Base-by-base conservation (phyloP, 2,888 invertebrate genomes). In the Apodemia duryi region DNA sequence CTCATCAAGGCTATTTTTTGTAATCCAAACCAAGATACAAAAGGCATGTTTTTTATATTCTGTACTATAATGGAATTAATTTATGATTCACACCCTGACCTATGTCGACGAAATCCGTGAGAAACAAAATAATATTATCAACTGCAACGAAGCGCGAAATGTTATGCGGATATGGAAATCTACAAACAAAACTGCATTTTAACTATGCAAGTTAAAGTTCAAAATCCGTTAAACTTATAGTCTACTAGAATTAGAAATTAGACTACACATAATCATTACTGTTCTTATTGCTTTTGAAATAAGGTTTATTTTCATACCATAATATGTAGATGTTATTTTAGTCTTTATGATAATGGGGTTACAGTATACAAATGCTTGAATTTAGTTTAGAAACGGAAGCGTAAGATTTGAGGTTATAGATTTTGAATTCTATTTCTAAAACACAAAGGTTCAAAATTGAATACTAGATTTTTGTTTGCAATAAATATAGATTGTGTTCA, bases 121-220 rank as follows among this genome's bases (percentile, higher is more conserved):
- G 74, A 75, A 78, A 81, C 74, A 78, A 74, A 78, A 80, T 79
- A 80, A 81, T 77, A 78, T 82, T 83, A 81, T 81, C 73, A 66
- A 76, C 75, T 80, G 72, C 73, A 73, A 49, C 72, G 67, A 70
- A 74, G 71, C 76, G 73, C 72, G 73, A 77, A 79, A 75, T 72
- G 68, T 71, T 70, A 67, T 73, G 64, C 65, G 49, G 52, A 67
- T 54, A 41, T 63, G 52, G 29, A 54, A 41, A 54, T 38, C 41
- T 9, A 35, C 60, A 63, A 43, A n/a, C 51, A 10, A 66, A 66
- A 65, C 38, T 43, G 11, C 1, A 49, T 60, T 54, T 64, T 69
- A 65, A 21, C 9, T 2, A n/a, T 4, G n/a, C 3, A 28, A 0
- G 4, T 38, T 69, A 68, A 62, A 63, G 67, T 51, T 61, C 21